Evolutionary conservation across 2,113 vertebrate genomes (phyloP), one percentile per base, ranked within the genome.

Genomic region (Elgaria multicarinata): DNA sequence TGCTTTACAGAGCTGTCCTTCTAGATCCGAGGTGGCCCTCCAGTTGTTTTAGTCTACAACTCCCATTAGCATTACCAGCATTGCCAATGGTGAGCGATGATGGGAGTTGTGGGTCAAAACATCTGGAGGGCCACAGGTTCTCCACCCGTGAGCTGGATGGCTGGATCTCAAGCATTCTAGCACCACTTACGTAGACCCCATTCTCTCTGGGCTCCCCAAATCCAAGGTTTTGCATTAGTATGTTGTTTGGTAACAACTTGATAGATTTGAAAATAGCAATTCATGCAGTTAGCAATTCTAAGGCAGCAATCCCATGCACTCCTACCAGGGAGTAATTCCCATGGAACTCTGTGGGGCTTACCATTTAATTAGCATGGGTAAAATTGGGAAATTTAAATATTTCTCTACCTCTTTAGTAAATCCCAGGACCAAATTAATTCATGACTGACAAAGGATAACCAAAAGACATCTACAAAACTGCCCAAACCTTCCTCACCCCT

Each of bases 1-100:
- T 0, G 0, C 24, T 72, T 0, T 0, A 69, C 0, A 0, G 18
- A 2, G 2, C 0, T 0, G 4, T 1, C 0, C 62, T 85, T 36
- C 79, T 1, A 0, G 58, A 22, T 62, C 3, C 18, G 58, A 20
- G 16, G 58, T 20, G 2, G 16, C 58, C 20, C 58, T 22, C 58
- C 58, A 62, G 58, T 22, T 62, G 20, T 62, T 62, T 62, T 62
- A 20, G 58, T 20, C 20, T 62, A 62, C 58, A 62, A 62, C 58
- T 62, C 18, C 18, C 18, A 62, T 62, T 5, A 62, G 58, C 58
- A 3, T 20, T 22, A 20, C 12, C 58, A 62, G 58, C 20, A 62
- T 62, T 20, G 58, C 16, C 58, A 62, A 20, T 62, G 58, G 58
- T 20, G 58, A 62, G 14, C 16, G 58, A 62, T 62, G 58, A 62